These are phyloP conservation scores for Malthinus seriepunctatus DNA, from an alignment of 2,888 invertebrate species.

Conservation along the genomic window DNA sequence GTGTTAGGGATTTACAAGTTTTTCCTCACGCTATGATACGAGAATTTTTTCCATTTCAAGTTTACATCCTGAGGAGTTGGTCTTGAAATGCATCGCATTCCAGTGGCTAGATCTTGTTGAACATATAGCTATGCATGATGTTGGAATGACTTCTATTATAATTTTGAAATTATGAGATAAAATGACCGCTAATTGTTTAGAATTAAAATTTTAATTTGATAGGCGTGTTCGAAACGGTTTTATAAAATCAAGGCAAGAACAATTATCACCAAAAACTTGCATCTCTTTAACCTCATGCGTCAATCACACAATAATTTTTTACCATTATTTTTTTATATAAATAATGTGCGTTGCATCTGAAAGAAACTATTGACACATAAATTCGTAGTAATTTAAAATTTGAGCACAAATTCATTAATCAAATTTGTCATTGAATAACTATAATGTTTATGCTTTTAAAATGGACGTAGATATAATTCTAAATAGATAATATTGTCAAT, in stretches of 20 bases:
- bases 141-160: no score
- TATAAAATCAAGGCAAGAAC: conserved; percentile 8
- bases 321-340: neutral
- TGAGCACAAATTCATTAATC: conserved; percentile 12
- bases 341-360: neutral
- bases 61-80: no score
- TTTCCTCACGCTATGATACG: no score
- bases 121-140: no score
- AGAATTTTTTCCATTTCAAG: no score
- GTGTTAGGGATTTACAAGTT: no score
- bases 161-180: no score
- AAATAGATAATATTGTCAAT: conserved; percentile 29
- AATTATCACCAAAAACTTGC: conserved; percentile 11
- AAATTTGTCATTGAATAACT: conserved; percentile 9
- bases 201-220: neutral
- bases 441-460: conserved; percentile 19
- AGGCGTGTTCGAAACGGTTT: conserved; percentile 1
- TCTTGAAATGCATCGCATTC: no score
- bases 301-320: conserved; percentile 11
- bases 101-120: no score
- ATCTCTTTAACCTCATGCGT: conserved; percentile 15
- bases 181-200: no score
- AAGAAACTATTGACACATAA: conserved; percentile 2
- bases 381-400: neutral
- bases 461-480: conserved; percentile 20